These are phyloP conservation scores for Danaus melanippus DNA, from an alignment of 1,140 invertebrate genomes.

Conservation along the genomic window DNA sequence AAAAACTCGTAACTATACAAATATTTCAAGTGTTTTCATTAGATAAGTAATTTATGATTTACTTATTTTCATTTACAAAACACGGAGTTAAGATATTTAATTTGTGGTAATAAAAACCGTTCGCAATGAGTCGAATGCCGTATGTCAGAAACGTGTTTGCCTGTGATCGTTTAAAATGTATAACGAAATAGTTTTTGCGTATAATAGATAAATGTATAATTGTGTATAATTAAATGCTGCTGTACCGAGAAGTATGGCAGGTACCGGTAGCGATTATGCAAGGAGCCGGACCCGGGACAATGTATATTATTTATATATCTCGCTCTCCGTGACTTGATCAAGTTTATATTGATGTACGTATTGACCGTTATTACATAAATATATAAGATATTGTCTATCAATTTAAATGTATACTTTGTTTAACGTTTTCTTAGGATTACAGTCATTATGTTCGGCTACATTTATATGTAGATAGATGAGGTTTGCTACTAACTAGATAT, in stretches of 20 bases:
- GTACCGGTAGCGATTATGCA: constrained; percentile 57
- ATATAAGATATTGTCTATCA: no score
- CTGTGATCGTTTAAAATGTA: constrained; percentile 23
- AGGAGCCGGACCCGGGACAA: constrained; percentile 59
- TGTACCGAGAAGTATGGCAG: constrained; percentile 40
- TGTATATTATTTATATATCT: constrained; percentile 46
- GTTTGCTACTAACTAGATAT: no score
- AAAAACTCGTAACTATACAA: constrained; percentile 14
- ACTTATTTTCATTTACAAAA: constrained; percentile 7
- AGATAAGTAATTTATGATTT: constrained; percentile 16
- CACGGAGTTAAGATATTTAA: no score
- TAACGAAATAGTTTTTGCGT: constrained; percentile 28
- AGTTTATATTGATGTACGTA: constrained; percentile 6
- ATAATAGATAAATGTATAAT: constrained; percentile 38
- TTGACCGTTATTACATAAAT: no score
- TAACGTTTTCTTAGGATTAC: no score
- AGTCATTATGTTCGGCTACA: no score
- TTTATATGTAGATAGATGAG: no score
- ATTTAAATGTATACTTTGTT: no score
- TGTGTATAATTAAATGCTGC: constrained; percentile 33
- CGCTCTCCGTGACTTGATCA: constrained; percentile 48
- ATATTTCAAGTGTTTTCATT: constrained; percentile 16
- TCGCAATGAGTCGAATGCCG: constrained; percentile 7
- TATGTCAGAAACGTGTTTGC: constrained; percentile 13
- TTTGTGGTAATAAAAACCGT: constrained; percentile 4